A percentile compares a stretch with the other conserved stretches of the same genome.
Evolutionary conservation across 2,888 invertebrate genomes (phyloP).

Genomic region (Aphrophora alni): DNA sequence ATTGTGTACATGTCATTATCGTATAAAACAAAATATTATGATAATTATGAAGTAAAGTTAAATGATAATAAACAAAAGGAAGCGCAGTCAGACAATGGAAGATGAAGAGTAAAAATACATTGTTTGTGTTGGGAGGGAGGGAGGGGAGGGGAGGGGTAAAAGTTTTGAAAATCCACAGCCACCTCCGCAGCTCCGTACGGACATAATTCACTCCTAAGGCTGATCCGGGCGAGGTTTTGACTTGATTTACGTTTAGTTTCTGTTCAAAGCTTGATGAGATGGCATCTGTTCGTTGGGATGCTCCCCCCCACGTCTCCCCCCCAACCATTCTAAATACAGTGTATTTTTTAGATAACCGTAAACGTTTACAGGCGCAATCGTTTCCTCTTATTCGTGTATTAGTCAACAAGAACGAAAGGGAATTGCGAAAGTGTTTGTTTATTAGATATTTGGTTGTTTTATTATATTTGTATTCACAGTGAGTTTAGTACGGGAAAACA

Average conservation of each 20-base stretch:
- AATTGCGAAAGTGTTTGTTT: no score
- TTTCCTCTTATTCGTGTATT: not conserved
- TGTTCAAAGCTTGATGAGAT: constrained; percentile 36
- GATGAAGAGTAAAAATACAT: not conserved
- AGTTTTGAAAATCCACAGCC: constrained; percentile 39
- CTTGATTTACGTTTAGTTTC: constrained; percentile 37
- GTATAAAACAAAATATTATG: not conserved
- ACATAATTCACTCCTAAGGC: constrained; percentile 34
- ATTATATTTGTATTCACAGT: no score
- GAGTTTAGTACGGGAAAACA: no score
- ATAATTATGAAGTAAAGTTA: not conserved
- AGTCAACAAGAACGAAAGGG: not conserved
- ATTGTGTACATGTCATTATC: not conserved
- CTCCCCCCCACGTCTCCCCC: not conserved
- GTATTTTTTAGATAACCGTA: constrained; percentile 9
- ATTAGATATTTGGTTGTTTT: no score
- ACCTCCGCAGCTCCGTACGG: constrained; percentile 27
- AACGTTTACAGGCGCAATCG: not conserved
- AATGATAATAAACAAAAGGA: not conserved
- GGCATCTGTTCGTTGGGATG: constrained; percentile 26
- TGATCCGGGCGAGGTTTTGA: constrained; percentile 31
- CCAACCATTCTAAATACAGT: not conserved
- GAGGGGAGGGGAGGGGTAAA: constrained; percentile 20
- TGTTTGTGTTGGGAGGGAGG: not conserved
- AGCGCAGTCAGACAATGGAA: not conserved